Conservation (phyloP, 2,888 invertebrate genomes). For the Drosophila stalkeri region DNA sequence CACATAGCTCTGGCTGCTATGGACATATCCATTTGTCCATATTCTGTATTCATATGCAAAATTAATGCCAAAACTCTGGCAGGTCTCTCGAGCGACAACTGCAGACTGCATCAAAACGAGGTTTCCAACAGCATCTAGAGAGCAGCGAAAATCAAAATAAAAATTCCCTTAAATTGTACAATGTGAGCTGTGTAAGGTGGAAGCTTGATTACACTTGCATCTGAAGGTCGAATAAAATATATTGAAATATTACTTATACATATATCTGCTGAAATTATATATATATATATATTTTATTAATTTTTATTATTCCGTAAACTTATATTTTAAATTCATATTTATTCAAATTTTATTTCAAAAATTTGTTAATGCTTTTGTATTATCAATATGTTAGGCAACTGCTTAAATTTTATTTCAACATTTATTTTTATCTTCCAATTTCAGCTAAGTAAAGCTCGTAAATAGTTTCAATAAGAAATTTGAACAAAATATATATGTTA, state of each 20-base stretch:
- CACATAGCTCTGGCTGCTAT: neutral
- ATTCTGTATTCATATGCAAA: constrained; percentile 67
- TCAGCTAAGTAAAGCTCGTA: neutral
- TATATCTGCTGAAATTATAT: too few species aligned
- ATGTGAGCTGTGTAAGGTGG: neutral
- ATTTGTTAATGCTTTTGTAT: too few species aligned
- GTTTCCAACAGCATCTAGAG: neutral
- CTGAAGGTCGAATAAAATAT: too few species aligned
- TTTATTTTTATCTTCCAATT: neutral
- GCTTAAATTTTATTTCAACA: neutral
- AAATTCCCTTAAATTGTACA: neutral
- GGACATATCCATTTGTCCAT: constrained; percentile 34
- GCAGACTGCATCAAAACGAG: constrained; percentile 5
- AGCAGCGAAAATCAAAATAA: neutral
- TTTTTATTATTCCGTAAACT: too few species aligned
- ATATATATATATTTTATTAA: too few species aligned
- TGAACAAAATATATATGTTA: neutral
- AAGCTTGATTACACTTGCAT: neutral
- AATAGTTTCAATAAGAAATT: neutral
- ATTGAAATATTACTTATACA: too few species aligned
- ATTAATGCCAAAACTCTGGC: constrained; percentile 48
- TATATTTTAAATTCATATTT: too few species aligned
- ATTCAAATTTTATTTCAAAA: too few species aligned
- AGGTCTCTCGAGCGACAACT: constrained; percentile 21
- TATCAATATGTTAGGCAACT: neutral